phyloP scores from a whole-genome alignment of 2,888 invertebrate species.

The Athalia rosae region DNA sequence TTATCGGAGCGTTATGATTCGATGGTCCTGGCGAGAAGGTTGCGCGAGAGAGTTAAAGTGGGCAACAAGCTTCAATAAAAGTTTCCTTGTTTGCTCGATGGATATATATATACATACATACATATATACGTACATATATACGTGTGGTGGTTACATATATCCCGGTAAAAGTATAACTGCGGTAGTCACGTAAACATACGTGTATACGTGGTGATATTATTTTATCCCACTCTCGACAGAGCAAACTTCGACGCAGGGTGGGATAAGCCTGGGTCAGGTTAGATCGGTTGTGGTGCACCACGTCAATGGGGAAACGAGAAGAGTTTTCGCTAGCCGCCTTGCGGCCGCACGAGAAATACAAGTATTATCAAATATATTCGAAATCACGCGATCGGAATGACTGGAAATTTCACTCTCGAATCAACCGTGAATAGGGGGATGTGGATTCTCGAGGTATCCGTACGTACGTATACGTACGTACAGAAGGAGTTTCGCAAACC shows the following conservation, averaged over 20 bases:
- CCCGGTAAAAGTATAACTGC: too few species aligned
- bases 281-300: too few species aligned
- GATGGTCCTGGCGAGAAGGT: not conserved
- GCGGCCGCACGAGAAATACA: too few species aligned
- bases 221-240: slow-evolving; percentile 26
- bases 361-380: too few species aligned
- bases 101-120: too few species aligned
- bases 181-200: not conserved
- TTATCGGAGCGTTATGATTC: slow-evolving; percentile 37
- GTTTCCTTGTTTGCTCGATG: slow-evolving; percentile 38
- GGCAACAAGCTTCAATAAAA: slow-evolving; percentile 24
- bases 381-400: not conserved
- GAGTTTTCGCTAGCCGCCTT: not conserved
- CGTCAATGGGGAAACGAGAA: too few species aligned
- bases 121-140: too few species aligned
- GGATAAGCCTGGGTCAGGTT: too few species aligned
- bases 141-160: too few species aligned
- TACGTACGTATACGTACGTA: too few species aligned
- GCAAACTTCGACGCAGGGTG: slow-evolving; percentile 17
- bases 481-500: not conserved
- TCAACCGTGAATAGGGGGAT: not conserved
- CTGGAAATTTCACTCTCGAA: not conserved
- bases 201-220: slow-evolving; percentile 28
- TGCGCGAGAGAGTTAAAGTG: slow-evolving; percentile 14
- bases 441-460: not conserved